Evolutionary conservation across 1,140 invertebrate genomes (phyloP), one percentile per base, ranked within the genome.

Genomic region (Palaemon carinicauda): DNA sequence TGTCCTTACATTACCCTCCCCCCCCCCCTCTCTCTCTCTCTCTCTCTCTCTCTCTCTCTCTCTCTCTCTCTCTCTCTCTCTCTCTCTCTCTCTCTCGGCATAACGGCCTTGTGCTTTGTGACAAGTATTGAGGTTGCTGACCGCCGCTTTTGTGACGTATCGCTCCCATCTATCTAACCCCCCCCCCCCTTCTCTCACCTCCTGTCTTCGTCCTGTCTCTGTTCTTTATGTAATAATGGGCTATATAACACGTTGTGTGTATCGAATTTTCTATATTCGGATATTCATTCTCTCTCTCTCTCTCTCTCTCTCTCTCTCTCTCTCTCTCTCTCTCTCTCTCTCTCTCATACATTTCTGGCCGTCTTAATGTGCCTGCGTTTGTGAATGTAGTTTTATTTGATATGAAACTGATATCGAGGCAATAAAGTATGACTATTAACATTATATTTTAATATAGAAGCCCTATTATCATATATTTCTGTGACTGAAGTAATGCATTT

Each of bases 271-370:
- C 41, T 41, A 41, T 41, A 9, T 41, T 41, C 51, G 24, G 31
- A 21, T 14, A 7, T n/a, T 73, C 21, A 27, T 27, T 73, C 69
- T 73, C 69, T 73, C 69, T 73, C 69, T 73, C 69, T 73, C 69
- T 73, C 69, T 73, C 69, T 73, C 69, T 41, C 71, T 41, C 71
- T 74, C 71, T 74, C 71, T 74, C 71, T 74, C 71, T 74, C 71
- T 33, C 71, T 74, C 71, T 74, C 71, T 74, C 71, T 74, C 71
- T 74, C 29, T 71, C 69, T 71, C 69, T 71, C 69, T 29, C 71
- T 74, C 71, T 74, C 71, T 74, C 71, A 29, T 27, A 27, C 7
- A 3, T n/a, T 74, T 31, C 31, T n/a, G 21, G 15, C 9, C 31
- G 2, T 27, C 29, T 33, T 31, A 10, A 2, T 50, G 17, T 74